These are phyloP conservation scores for Oriolus oriolus DNA, from an alignment of 2,113 vertebrate genomes.

Conservation along the genomic window DNA sequence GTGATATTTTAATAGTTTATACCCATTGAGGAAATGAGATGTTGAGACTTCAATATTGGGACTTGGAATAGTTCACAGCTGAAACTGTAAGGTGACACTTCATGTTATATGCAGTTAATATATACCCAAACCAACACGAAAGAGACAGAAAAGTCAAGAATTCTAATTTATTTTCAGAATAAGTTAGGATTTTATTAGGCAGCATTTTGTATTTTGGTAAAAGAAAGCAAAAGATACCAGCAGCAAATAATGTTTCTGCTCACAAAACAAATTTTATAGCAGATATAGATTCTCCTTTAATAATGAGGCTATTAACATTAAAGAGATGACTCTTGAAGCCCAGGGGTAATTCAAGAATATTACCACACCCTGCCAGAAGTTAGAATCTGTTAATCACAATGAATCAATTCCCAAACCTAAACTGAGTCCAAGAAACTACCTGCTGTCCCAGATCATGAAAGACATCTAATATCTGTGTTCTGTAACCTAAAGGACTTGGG, in stretches of 20 bases:
- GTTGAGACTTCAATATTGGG: neutral
- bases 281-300: neutral
- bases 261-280: neutral
- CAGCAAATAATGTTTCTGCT: neutral
- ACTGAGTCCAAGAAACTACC: neutral
- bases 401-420: neutral
- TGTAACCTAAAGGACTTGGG: neutral
- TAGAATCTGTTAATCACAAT: neutral
- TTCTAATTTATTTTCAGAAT: neutral
- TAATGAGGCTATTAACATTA: neutral
- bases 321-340: neutral
- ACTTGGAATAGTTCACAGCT: neutral
- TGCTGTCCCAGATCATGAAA: neutral
- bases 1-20: neutral
- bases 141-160: neutral
- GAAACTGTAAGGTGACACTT: neutral
- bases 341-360: neutral
- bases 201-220: neutral
- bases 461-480: neutral
- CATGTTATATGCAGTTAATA: neutral
- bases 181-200: neutral
- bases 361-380: neutral
- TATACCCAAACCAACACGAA: neutral
- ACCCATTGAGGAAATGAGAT: neutral
- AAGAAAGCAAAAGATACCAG: neutral